phyloP scores from a whole-genome alignment of 2,797 vertebrate species.

The Poeciliopsis turneri region DNA sequence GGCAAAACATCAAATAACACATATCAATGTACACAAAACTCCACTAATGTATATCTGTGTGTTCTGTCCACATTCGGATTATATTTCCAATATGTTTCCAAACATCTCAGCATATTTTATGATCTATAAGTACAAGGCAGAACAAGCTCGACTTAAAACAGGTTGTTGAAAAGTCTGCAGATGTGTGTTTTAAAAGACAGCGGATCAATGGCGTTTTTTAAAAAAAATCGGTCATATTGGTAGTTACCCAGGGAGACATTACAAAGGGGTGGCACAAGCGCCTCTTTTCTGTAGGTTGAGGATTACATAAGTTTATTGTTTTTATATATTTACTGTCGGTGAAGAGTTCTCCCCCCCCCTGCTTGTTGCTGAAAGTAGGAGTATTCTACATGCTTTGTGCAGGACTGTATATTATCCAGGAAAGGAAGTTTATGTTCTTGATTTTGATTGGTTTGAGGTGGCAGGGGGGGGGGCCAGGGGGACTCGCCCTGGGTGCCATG shows the following conservation, averaged over 20 bases:
- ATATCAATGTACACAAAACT: conserved; percentile 1
- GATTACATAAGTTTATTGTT: not conserved
- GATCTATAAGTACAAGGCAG: conserved; percentile 8
- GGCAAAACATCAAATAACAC: conserved; percentile 1
- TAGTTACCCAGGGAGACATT: not conserved
- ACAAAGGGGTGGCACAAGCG: not conserved
- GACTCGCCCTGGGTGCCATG: not conserved
- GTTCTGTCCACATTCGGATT: conserved; percentile 9
- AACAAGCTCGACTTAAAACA: conserved; percentile 9
- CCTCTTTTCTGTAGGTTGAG: not conserved
- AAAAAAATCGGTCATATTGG: not conserved
- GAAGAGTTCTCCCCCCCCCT: not conserved
- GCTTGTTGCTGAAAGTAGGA: not conserved
- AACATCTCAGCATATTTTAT: conserved; percentile 19
- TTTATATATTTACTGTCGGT: not conserved
- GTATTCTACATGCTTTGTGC: not conserved
- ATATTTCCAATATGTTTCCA: conserved; percentile 15
- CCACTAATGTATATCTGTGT: not conserved
- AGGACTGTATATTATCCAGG: not conserved
- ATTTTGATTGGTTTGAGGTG: not conserved
- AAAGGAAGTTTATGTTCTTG: not conserved
- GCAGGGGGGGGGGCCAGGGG: fast-evolving
- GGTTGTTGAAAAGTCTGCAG: conserved; percentile 16
- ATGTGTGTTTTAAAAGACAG: conserved; percentile 8
- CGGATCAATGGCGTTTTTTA: not conserved